phyloP scores from a whole-genome alignment of 2,888 invertebrate species.

The Drosophila mimetica region DNA sequence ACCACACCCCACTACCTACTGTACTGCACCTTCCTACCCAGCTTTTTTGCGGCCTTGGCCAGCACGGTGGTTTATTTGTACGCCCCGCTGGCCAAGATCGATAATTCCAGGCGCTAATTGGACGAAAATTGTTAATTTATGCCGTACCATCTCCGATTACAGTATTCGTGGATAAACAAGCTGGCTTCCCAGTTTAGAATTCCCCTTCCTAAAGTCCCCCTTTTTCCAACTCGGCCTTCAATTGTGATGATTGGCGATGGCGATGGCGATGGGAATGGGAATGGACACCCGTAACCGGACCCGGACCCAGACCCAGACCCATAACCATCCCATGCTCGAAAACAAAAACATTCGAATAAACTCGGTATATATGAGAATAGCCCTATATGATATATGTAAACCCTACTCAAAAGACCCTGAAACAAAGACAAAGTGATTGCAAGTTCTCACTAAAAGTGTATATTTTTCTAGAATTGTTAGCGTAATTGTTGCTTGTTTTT shows the following conservation, averaged over 20 bases:
- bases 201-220: background rate
- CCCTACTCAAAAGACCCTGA: background rate
- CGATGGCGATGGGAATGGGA: constrained; percentile 12
- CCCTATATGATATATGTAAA: constrained; percentile 8
- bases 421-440: background rate
- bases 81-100: constrained; percentile 27
- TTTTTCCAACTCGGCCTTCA: constrained; percentile 15
- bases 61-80: constrained; percentile 3
- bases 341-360: constrained; percentile 35
- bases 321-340: constrained; percentile 10
- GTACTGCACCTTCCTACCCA: constrained; percentile 14
- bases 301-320: constrained; percentile 4
- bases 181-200: background rate
- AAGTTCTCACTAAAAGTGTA: constrained; percentile 28
- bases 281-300: constrained; percentile 1
- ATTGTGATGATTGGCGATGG: constrained; percentile 36
- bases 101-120: constrained; percentile 39
- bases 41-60: constrained; percentile 22
- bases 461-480: constrained; percentile 40
- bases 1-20: constrained; percentile 10
- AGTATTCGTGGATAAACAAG: constrained; percentile 17
- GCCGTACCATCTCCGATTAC: constrained; percentile 21
- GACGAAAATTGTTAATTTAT: constrained; percentile 23
- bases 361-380: constrained; percentile 5
- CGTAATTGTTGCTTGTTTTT: constrained; percentile 36